Conservation (phyloP, 2,888 invertebrate genomes). For the Chrysina gloriosa region DNA sequence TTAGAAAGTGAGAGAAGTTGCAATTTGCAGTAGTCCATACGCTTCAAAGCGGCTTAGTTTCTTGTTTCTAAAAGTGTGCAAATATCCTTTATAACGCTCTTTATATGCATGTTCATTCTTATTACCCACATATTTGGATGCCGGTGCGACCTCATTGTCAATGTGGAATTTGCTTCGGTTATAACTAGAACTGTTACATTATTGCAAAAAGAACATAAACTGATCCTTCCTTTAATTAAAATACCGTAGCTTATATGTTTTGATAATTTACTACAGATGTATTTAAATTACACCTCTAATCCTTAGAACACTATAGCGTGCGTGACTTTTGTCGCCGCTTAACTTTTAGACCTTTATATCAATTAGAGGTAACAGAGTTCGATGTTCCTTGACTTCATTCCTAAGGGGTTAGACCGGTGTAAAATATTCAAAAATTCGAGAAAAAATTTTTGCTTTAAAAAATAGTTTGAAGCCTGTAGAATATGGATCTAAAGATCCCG, state of each 20-base stretch:
- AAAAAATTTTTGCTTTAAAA: no score
- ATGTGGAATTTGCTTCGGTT: slow-evolving; percentile 7
- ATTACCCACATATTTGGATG: slow-evolving; percentile 21
- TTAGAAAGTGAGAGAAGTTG: neutral
- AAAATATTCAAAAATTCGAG: no score
- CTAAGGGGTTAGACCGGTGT: no score
- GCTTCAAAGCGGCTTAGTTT: neutral
- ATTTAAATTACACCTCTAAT: no score
- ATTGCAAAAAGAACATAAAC: slow-evolving; percentile 10
- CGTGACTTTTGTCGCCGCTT: no score
- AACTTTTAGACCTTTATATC: no score
- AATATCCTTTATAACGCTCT: slow-evolving; percentile 26
- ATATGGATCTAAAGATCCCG: no score
- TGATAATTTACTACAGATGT: neutral
- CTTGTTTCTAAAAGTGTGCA: slow-evolving; percentile 20
- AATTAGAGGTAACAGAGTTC: no score
- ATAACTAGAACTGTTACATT: slow-evolving; percentile 30
- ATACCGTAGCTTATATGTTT: slow-evolving; percentile 13
- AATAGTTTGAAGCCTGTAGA: no score
- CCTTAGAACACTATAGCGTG: no score
- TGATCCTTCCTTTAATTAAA: slow-evolving; percentile 29
- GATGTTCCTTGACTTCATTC: no score
- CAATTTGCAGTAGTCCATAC: neutral
- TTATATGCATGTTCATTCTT: slow-evolving; percentile 22
- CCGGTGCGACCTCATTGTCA: slow-evolving; percentile 2